Evolutionary conservation across 2,797 vertebrate genomes (phyloP).

Genomic region (Spatula versicolor): DNA sequence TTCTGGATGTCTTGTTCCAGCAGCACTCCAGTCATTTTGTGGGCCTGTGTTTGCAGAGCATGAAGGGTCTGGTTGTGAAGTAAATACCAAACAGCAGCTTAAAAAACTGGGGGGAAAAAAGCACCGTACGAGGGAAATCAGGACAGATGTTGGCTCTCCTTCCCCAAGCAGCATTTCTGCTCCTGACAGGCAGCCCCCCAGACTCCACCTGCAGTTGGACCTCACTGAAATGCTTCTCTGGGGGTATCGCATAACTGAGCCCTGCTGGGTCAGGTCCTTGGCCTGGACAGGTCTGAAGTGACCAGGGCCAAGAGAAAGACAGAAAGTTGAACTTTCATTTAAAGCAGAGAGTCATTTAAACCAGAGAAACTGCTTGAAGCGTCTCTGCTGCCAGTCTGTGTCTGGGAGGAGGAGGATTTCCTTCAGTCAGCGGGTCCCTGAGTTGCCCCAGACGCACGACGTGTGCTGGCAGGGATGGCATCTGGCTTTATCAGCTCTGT

Average conservation of each 20-base stretch:
- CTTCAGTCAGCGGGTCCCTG: background rate
- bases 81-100: background rate
- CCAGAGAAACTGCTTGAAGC: background rate
- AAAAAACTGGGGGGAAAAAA: background rate
- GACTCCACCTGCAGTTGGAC: background rate
- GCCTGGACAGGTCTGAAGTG: background rate
- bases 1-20: slow-evolving; percentile 36
- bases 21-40: slow-evolving; percentile 5
- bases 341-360: background rate
- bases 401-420: slow-evolving; percentile 37
- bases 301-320: background rate
- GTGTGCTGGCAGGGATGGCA: background rate
- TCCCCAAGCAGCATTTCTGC: background rate
- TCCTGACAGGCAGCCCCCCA: background rate
- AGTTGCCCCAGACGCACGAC: slow-evolving; percentile 11
- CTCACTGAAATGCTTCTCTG: background rate
- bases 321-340: background rate
- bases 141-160: background rate
- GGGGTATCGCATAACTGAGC: background rate
- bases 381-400: slow-evolving; percentile 31
- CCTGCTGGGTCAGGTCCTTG: background rate
- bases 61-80: background rate
- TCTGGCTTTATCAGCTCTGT: slow-evolving; percentile 37
- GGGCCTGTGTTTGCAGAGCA: background rate
- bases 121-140: background rate